These are phyloP conservation scores for Chalcis sispes DNA, from an alignment of 2,888 invertebrate species.

Conservation along the genomic window DNA sequence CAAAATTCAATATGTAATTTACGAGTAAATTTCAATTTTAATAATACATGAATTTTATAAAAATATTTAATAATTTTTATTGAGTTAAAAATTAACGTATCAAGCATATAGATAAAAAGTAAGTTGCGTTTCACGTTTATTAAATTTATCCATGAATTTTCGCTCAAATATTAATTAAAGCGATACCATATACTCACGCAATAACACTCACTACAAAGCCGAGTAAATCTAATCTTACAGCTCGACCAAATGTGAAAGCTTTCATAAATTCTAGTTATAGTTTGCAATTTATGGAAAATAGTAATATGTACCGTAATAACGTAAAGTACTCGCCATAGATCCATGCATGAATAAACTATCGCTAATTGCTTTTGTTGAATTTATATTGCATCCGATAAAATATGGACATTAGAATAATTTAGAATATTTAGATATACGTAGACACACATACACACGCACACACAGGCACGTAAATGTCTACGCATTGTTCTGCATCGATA, in stretches of 20 bases:
- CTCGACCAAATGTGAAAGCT: constrained; percentile 7
- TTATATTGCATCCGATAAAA: constrained; percentile 12
- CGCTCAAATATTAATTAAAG: neutral
- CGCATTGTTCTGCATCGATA: constrained; percentile 3
- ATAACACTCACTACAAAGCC: neutral
- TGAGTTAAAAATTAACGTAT: too few species aligned
- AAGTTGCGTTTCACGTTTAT: neutral
- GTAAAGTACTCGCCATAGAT: constrained; percentile 4
- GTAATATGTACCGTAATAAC: neutral
- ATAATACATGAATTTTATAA: too few species aligned
- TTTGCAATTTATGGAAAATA: constrained; percentile 16
- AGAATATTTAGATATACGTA: too few species aligned
- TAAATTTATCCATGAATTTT: neutral
- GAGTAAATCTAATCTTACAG: constrained; percentile 12
- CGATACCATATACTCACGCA: neutral
- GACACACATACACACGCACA: too few species aligned
- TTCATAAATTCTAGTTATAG: constrained; percentile 18
- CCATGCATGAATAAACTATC: constrained; percentile 25
- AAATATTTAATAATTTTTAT: too few species aligned
- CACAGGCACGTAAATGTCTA: too few species aligned
- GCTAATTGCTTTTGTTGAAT: constrained; percentile 21
- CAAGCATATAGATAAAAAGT: too few species aligned
- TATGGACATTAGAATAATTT: constrained; percentile 21
- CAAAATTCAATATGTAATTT: too few species aligned
- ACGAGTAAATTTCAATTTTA: too few species aligned